Evolutionary conservation across 1,140 invertebrate genomes (phyloP), one percentile per base, ranked within the genome.

Genomic region (Glomeris maerens): DNA sequence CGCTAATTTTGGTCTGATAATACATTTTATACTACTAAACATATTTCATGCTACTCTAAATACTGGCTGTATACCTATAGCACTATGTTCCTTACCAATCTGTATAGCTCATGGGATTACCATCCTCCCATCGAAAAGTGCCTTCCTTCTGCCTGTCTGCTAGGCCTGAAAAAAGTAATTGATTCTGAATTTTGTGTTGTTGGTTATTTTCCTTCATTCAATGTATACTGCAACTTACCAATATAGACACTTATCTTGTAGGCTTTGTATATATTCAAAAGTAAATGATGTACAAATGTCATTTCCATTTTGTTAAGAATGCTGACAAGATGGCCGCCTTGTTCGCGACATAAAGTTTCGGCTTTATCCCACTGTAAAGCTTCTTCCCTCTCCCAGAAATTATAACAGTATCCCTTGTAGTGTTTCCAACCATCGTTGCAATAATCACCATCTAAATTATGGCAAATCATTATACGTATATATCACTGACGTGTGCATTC

Each of bases 61-160:
- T n/a, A n/a, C n/a, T n/a, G n/a, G n/a, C n/a, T n/a, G n/a, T n/a
- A n/a, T n/a, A n/a, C n/a, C n/a, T n/a, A n/a, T n/a, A n/a, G n/a
- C n/a, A n/a, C n/a, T n/a, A n/a, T n/a, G n/a, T n/a, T 36, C 10
- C 10, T 48, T 59, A 59, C 61, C 61, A 62, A 39, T 62, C 61
- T 40, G 60, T 57, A 29, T 61, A 62, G 41, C 54, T 59, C 61
- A 62, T 62, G 7, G 61, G 61, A 57, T 62, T 62, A 10, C 55
- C 51, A 49, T 62, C 61, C 7, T 41, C 52, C 61, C 61, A 62
- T 40, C 58, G 50, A 44, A 63, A 62, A 42, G 53, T 44, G 27
- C 60, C 60, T 48, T 62, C 61, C 38, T 51, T 54, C 17, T 38
- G 40, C 49, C 53, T 55, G 45, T 62, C 61, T 38, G 61, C 60